Evolutionary conservation across 2,797 vertebrate species (phyloP).

Genomic region (Lagorchestes hirsutus): DNA sequence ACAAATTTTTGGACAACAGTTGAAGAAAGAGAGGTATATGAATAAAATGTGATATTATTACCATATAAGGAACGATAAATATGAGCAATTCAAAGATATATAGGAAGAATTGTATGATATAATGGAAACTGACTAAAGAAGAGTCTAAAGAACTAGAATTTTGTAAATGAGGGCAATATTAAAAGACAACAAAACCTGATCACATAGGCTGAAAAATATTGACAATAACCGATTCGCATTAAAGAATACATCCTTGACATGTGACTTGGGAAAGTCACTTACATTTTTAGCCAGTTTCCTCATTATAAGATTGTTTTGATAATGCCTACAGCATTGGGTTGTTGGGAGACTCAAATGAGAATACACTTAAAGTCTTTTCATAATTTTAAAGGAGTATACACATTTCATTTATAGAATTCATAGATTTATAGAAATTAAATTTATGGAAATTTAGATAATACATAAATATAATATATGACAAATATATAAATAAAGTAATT

Average conservation of each 20-base stretch:
- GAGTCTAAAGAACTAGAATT: not conserved
- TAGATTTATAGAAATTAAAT: too few relatives aligned
- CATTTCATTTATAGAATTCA: not conserved
- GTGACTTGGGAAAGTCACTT: not conserved
- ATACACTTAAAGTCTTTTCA: not conserved
- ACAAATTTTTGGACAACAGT: not conserved
- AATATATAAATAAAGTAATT: too few relatives aligned
- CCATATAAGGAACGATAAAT: not conserved
- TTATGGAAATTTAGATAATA: too few relatives aligned
- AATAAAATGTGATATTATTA: not conserved
- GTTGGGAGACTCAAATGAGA: not conserved
- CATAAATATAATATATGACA: too few relatives aligned
- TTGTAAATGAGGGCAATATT: not conserved
- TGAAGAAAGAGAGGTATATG: not conserved
- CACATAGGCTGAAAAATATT: not conserved
- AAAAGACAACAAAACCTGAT: not conserved
- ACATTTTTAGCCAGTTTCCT: not conserved
- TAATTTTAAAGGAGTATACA: not conserved
- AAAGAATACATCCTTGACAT: not conserved
- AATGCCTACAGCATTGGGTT: not conserved
- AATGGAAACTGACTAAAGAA: not conserved
- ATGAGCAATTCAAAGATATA: not conserved
- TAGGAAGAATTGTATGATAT: not conserved
- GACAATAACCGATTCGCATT: not conserved
- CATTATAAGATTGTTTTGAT: not conserved